Conservation (phyloP, 2,113 vertebrate genomes). For the Ia io region DNA sequence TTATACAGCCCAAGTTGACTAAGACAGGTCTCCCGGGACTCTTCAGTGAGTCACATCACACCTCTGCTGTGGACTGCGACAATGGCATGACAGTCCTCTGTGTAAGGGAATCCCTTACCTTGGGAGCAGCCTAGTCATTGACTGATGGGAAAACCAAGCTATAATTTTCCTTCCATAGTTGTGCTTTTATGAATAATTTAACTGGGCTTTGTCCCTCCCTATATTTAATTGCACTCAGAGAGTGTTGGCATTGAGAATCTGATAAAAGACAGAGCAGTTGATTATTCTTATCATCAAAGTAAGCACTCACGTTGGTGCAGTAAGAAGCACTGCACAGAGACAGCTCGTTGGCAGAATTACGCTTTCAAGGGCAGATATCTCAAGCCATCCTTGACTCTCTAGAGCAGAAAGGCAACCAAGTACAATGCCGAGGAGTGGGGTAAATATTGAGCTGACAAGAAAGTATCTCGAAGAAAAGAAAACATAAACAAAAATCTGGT, state of each 20-base stretch:
- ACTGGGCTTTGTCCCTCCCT: background rate
- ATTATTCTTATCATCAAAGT: constrained; percentile 44
- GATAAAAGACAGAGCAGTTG: constrained; percentile 52
- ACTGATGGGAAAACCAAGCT: background rate
- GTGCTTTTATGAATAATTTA: constrained; percentile 37
- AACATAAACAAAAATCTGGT: background rate
- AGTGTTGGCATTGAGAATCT: constrained; percentile 43
- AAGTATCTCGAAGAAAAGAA: background rate
- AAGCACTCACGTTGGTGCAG: background rate
- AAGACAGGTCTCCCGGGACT: background rate
- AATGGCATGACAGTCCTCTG: background rate
- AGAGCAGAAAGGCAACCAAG: background rate
- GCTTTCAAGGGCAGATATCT: constrained; percentile 21
- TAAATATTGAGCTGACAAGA: background rate
- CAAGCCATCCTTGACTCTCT: constrained; percentile 11
- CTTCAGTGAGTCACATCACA: background rate
- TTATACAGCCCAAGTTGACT: background rate
- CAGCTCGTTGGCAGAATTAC: constrained; percentile 23
- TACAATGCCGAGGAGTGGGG: background rate
- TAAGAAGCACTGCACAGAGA: background rate
- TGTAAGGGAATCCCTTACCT: background rate
- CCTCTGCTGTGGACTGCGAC: background rate
- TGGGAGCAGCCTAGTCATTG: background rate
- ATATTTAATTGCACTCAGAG: constrained; percentile 17
- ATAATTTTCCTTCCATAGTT: background rate